Evolutionary conservation across 2,113 vertebrate genomes (phyloP).

Genomic region (Dunckerocampus dactyliophorus): DNA sequence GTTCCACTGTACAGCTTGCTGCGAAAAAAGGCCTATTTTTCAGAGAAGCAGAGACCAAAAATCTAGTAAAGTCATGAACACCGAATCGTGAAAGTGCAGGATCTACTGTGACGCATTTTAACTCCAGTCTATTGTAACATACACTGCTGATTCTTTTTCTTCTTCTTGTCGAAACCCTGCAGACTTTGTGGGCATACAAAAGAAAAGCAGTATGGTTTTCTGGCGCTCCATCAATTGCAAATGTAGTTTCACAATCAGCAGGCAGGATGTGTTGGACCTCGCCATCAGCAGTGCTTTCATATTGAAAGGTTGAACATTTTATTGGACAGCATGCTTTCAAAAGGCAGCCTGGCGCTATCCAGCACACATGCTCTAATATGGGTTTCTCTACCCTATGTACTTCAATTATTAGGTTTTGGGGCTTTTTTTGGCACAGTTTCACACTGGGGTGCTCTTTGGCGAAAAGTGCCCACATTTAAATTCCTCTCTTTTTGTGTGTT

Average conservation of each 20-base stretch:
- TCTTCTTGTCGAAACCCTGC: slow-evolving; percentile 48
- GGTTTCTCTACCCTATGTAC: slow-evolving; percentile 44
- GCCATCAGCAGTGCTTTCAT: slow-evolving; percentile 60
- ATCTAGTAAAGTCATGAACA: too few species aligned
- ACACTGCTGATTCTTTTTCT: too few species aligned
- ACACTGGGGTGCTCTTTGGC: slow-evolving; percentile 14
- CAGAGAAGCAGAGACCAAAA: too few species aligned
- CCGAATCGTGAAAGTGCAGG: too few species aligned
- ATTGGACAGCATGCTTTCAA: slow-evolving; percentile 65
- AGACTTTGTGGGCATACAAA: slow-evolving; percentile 50
- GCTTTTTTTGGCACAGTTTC: slow-evolving; percentile 22
- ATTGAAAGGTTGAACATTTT: slow-evolving; percentile 63
- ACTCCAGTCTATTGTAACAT: slow-evolving; percentile 6
- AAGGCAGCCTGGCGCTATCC: slow-evolving; percentile 54
- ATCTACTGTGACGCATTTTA: too few species aligned
- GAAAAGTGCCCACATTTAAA: slow-evolving; percentile 37
- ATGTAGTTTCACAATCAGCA: slow-evolving; percentile 54
- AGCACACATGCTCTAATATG: slow-evolving; percentile 56
- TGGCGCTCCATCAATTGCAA: slow-evolving; percentile 49
- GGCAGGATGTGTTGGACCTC: slow-evolving; percentile 49
- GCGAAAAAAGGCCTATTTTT: too few species aligned
- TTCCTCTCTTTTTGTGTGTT: slow-evolving; percentile 11
- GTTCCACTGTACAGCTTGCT: too few species aligned
- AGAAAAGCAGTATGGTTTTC: slow-evolving; percentile 55
- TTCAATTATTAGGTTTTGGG: slow-evolving; percentile 51